These are phyloP conservation scores for Uloborus plumipes DNA, from an alignment of 2,888 invertebrate genomes.

Conservation along the genomic window DNA sequence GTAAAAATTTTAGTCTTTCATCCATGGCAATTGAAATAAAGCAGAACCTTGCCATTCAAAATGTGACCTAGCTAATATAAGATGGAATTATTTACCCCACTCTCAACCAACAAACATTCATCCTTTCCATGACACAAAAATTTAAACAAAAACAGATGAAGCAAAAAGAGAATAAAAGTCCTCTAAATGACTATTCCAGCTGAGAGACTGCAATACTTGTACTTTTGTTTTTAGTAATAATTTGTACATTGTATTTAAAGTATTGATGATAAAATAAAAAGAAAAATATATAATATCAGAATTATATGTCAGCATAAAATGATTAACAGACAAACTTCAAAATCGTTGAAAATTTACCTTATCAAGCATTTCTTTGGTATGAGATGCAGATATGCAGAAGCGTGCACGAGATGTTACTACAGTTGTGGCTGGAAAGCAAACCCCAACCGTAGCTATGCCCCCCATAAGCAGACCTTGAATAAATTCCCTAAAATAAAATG, in stretches of 20 bases:
- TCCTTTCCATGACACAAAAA: too few relatives aligned
- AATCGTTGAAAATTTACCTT: constrained; percentile 72
- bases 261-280: neutral
- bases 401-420: constrained; percentile 91
- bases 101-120: too few relatives aligned
- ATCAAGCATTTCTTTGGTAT: constrained; percentile 94
- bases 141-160: too few relatives aligned
- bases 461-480: constrained; percentile 83
- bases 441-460: constrained; percentile 93
- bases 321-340: neutral
- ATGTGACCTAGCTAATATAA: too few relatives aligned
- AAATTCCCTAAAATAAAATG: constrained; percentile 74
- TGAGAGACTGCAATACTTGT: too few relatives aligned
- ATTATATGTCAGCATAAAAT: neutral
- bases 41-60: too few relatives aligned
- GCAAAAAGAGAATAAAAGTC: too few relatives aligned
- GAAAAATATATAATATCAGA: neutral
- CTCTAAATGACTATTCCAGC: too few relatives aligned
- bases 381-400: constrained; percentile 95
- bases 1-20: too few relatives aligned
- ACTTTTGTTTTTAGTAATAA: too few relatives aligned
- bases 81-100: too few relatives aligned
- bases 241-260: neutral
- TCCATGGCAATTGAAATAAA: too few relatives aligned
- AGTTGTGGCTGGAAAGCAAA: constrained; percentile 97